Evolutionary conservation across 2,113 vertebrate species (phyloP), one percentile per base, ranked within the genome.

Genomic region (Triplophysa rosa): DNA sequence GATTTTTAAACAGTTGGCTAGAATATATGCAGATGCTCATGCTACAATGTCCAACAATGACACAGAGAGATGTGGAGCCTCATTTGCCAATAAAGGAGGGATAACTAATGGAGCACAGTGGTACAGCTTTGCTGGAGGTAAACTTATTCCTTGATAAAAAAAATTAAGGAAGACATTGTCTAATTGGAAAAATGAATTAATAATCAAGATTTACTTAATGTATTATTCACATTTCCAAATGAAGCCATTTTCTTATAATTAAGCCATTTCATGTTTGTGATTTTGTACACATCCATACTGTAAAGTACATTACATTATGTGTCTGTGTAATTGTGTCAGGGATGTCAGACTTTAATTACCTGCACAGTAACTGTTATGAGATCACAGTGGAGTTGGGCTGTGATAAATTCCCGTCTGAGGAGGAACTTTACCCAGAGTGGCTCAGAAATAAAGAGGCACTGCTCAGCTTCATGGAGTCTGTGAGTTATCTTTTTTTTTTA

Each of bases 81-180:
- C 92, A 81, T 99, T 99, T 87, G 93, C 93, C 69, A 92, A 88
- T 42, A 93, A 85, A 0, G 91, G 95, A 45, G 94, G 96, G 85
- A 95, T 99, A 89, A 95, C 96, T 88, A 99, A 99, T 5, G 98
- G 98, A 29, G 98, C 98, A 0, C 88, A 93, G 87, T 99, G 98
- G 98, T 99, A 99, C 92, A 98, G 97, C 89, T 98, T 99, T 88
- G 92, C 95, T 54, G 97, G 97, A 90, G 97, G 98, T 99, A 90
- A 90, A 92, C 33, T 3, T 7, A 37, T 37, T 37, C 33, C 33
- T 37, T 37, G 33, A 37, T 7, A 4, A 37, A 37, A 0, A 37
- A 37, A 37, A 37, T 4, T 6, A 29, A 29, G 2, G 26, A 29
- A 29, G 26, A 26, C 26, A 26, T 29, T 29, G 26, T 29, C 26